These are phyloP conservation scores for Drosophila diplacantha DNA, from an alignment of 2,888 invertebrate species.

Conservation along the genomic window DNA sequence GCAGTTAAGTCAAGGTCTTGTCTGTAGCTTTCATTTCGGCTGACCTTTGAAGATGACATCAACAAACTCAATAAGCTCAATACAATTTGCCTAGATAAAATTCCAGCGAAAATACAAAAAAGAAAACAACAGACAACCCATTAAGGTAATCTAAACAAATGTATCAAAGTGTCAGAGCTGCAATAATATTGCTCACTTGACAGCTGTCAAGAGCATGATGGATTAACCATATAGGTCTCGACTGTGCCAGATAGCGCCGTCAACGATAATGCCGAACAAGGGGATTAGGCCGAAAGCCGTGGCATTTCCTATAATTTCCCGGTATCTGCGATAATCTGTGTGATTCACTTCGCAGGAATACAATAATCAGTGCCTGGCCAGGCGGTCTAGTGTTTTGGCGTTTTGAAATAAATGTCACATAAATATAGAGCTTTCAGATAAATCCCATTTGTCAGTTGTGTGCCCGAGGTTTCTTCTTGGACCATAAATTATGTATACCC, in stretches of 20 bases:
- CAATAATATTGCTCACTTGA: constrained; percentile 31
- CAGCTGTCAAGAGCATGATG: constrained; percentile 37
- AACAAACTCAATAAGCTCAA: constrained; percentile 1
- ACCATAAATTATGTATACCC: constrained; percentile 31
- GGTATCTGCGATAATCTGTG: constrained; percentile 26
- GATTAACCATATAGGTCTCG: constrained; percentile 30
- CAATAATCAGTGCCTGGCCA: constrained; percentile 9
- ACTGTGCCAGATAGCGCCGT: constrained; percentile 18
- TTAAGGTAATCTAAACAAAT: constrained; percentile 31
- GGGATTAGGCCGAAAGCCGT: constrained; percentile 23
- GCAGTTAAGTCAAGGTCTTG: neutral
- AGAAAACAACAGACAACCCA: constrained; percentile 4
- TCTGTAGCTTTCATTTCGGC: neutral
- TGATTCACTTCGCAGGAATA: constrained; percentile 7
- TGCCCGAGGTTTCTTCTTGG: constrained; percentile 22
- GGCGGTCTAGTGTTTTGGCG: neutral
- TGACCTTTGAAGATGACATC: constrained; percentile 1
- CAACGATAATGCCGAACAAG: constrained; percentile 18
- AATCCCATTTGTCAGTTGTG: constrained; percentile 28
- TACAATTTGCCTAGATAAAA: neutral
- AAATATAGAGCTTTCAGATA: constrained; percentile 28
- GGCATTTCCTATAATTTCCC: constrained; percentile 24
- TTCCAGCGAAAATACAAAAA: constrained; percentile 7
- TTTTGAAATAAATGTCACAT: constrained; percentile 22
- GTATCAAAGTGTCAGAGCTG: constrained; percentile 22